Percentiles rank a stretch among this genome's conserved stretches.
These are phyloP conservation scores for Petrocephalus zakoni DNA, from an alignment of 2,113 vertebrate genomes.

Conservation along the genomic window DNA sequence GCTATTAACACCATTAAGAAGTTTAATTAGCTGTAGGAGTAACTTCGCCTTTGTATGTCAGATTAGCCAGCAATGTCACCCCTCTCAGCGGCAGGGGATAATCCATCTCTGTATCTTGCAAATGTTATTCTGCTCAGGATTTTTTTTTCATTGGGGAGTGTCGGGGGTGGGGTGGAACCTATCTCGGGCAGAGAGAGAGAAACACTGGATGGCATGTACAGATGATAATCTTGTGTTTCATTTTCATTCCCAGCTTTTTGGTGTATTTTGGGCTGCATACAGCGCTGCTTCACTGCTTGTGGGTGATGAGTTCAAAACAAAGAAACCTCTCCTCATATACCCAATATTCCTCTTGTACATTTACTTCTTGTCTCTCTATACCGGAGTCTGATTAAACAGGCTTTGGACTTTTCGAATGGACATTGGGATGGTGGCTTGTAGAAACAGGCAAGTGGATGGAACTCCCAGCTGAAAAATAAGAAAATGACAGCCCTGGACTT, in stretches of 20 bases:
- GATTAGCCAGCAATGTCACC: background rate
- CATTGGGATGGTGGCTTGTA: slow-evolving; percentile 34
- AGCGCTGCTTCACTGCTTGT: slow-evolving; percentile 95
- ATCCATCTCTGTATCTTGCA: background rate
- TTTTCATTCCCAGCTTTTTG: slow-evolving; percentile 73
- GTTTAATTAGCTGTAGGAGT: slow-evolving; percentile 21
- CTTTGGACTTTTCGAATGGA: slow-evolving; percentile 47
- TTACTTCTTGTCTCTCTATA: slow-evolving; percentile 98
- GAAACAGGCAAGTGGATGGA: slow-evolving; percentile 23
- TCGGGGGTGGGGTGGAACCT: background rate
- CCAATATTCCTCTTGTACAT: slow-evolving; percentile 98
- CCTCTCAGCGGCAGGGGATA: background rate
- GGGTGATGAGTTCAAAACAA: slow-evolving; percentile 98
- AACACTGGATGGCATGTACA: background rate
- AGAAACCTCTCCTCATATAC: slow-evolving; percentile 98
- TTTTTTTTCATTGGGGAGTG: background rate
- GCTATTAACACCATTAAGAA: background rate
- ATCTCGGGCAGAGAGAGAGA: background rate
- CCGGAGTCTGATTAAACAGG: slow-evolving; percentile 78
- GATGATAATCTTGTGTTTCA: background rate
- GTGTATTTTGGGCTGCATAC: slow-evolving; percentile 98
- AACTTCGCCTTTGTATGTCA: slow-evolving; percentile 26
- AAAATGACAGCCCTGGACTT: slow-evolving; percentile 31
- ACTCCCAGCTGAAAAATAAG: slow-evolving; percentile 25
- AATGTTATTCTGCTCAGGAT: background rate